phyloP scores from a whole-genome alignment of 2,113 vertebrate genomes.

The Aplodontia rufa region DNA sequence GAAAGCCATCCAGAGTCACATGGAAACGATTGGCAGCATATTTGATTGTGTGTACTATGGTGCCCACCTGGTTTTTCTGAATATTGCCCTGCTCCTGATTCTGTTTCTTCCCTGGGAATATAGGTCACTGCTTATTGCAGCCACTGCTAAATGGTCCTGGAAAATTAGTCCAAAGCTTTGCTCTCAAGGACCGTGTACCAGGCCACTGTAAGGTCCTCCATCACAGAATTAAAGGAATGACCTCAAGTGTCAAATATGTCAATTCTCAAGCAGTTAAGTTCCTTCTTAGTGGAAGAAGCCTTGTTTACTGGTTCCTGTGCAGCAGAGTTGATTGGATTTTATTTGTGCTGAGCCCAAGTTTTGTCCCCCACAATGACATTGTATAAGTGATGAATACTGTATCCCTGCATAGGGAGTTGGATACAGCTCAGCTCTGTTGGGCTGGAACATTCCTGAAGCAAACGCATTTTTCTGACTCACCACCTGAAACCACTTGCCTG shows the following conservation, averaged over 20 bases:
- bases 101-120: neutral
- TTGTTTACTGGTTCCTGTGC: constrained; percentile 27
- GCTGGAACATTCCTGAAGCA: constrained; percentile 61
- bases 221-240: constrained; percentile 29
- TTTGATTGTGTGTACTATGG: neutral
- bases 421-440: constrained; percentile 53
- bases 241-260: constrained; percentile 46
- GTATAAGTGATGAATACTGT: constrained; percentile 63
- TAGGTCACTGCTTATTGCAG: neutral
- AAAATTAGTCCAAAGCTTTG: neutral
- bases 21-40: neutral
- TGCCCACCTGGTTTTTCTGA: constrained; percentile 5
- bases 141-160: neutral
- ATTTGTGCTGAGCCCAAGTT: constrained; percentile 61
- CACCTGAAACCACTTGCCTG: constrained; percentile 69
- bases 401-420: neutral
- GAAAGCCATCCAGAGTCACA: neutral
- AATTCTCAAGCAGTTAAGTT: constrained; percentile 43
- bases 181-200: neutral
- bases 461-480: constrained; percentile 57
- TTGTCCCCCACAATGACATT: constrained; percentile 63
- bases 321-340: constrained; percentile 60
- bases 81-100: neutral
- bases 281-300: constrained; percentile 30
- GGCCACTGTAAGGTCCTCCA: neutral